phyloP scores from a whole-genome alignment of 2,797 vertebrate species.

The Huso huso region DNA sequence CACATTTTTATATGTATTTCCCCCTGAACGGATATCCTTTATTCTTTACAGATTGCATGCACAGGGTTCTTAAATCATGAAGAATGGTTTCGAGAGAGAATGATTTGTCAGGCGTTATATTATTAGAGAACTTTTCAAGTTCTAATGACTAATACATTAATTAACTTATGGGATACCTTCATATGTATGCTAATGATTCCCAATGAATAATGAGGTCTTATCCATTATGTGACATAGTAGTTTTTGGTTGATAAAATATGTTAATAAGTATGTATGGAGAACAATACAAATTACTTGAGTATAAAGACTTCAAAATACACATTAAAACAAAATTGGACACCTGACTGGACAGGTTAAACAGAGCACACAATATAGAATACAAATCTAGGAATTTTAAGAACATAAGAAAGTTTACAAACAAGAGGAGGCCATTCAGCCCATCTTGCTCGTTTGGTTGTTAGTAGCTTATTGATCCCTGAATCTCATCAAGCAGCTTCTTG shows the following conservation, averaged over 20 bases:
- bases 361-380: no score
- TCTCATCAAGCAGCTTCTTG: no score
- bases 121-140: constrained; percentile 15
- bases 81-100: constrained; percentile 10
- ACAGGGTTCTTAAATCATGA: constrained; percentile 1
- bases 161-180: constrained; percentile 18
- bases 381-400: no score
- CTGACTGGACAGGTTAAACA: no score
- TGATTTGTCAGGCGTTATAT: constrained; percentile 16
- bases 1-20: neutral
- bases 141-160: constrained; percentile 20
- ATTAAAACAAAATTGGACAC: no score
- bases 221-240: constrained; percentile 11
- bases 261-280: no score
- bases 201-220: constrained; percentile 13
- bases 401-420: no score
- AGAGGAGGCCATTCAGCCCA: no score
- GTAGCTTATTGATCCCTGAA: no score
- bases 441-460: no score
- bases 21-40: constrained; percentile 3
- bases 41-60: neutral
- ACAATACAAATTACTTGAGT: no score
- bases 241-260: constrained; percentile 7
- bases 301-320: no score
- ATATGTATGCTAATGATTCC: constrained; percentile 15